Evolutionary conservation across 2,113 vertebrate species (phyloP).

Genomic region (Laterallus jamaicensis): DNA sequence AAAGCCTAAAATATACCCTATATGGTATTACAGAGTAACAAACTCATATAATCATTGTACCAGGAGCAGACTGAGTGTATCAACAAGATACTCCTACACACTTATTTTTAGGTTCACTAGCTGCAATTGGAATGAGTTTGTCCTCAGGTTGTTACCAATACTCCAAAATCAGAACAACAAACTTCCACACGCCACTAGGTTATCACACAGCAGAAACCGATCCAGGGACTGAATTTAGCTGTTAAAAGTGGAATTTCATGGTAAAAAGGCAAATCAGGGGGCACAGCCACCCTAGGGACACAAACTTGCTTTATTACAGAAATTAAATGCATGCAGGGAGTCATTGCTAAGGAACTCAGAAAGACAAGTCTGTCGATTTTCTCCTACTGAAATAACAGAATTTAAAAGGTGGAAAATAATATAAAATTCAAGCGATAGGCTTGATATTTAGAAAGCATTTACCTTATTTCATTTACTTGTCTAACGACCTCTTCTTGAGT

Average conservation of each 20-base stretch:
- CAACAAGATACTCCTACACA: background rate
- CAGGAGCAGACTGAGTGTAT: background rate
- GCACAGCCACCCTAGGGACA: background rate
- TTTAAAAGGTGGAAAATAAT: background rate
- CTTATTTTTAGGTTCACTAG: background rate
- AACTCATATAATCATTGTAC: background rate
- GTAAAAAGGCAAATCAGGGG: background rate
- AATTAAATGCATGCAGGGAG: background rate
- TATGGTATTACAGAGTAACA: background rate
- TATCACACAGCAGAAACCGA: background rate
- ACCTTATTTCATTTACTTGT: constrained; percentile 90
- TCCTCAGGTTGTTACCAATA: background rate
- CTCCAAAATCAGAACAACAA: background rate
- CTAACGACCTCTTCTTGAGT: constrained; percentile 89
- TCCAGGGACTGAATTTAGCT: background rate
- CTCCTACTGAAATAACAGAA: background rate
- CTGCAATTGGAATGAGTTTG: background rate
- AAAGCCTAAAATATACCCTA: background rate
- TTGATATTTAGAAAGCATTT: constrained; percentile 35
- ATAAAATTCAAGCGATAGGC: background rate
- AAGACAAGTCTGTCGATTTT: background rate
- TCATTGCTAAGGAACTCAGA: background rate
- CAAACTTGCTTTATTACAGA: background rate
- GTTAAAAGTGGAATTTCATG: background rate
- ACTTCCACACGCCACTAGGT: background rate